These are phyloP conservation scores for Camponotus fellah DNA, from an alignment of 2,888 invertebrate genomes.

Conservation along the genomic window DNA sequence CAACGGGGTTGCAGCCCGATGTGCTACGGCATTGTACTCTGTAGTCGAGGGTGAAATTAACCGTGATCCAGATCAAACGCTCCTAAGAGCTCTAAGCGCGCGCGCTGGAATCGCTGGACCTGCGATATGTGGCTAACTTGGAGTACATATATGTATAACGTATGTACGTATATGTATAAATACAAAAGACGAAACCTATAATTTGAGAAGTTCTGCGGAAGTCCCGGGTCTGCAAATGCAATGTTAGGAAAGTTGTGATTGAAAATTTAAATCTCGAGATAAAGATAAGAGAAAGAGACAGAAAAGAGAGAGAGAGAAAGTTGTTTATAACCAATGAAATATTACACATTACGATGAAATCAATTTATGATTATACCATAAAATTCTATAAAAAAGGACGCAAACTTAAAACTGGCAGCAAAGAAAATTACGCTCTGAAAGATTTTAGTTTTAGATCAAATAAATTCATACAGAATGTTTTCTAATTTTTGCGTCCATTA, in stretches of 20 bases:
- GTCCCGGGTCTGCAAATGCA: neutral
- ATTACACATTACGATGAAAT: neutral
- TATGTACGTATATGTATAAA: too few species aligned
- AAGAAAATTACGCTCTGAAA: neutral
- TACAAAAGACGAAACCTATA: conserved; percentile 1
- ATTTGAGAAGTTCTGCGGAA: conserved; percentile 5
- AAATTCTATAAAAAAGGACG: neutral
- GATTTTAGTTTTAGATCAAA: neutral
- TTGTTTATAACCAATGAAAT: neutral
- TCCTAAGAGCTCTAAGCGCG: conserved; percentile 64
- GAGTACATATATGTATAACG: conserved; percentile 46
- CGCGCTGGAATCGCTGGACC: conserved; percentile 55
- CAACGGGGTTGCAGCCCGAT: conserved; percentile 67
- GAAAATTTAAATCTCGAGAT: neutral
- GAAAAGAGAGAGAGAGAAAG: neutral
- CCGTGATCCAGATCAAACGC: conserved; percentile 74
- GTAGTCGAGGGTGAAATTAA: conserved; percentile 74
- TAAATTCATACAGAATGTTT: too few species aligned
- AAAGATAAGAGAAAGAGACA: neutral
- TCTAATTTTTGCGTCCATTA: too few species aligned
- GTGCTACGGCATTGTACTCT: conserved; percentile 73
- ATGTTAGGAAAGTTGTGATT: neutral
- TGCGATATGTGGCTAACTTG: conserved; percentile 62
- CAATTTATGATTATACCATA: neutral
- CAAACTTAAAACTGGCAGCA: neutral